phyloP scores from a whole-genome alignment of 1,140 invertebrate genomes.

The Marisa cornuarietis region DNA sequence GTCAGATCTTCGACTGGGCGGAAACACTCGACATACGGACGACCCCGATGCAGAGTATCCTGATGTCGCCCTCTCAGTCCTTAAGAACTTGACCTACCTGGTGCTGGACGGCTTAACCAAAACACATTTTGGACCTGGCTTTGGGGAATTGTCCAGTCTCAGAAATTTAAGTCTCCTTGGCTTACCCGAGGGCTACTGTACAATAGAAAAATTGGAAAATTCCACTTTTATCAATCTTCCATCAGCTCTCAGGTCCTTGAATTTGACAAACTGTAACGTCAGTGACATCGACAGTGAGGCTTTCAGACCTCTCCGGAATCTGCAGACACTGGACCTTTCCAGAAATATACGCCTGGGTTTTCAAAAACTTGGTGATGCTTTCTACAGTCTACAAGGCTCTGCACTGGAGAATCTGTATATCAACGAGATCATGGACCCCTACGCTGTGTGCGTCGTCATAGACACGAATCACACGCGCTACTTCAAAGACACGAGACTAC shows the following conservation, averaged over 20 bases:
- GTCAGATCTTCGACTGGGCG: not conserved
- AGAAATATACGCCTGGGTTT: slow-evolving; percentile 20
- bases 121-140: slow-evolving; percentile 3
- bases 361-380: slow-evolving; percentile 4
- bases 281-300: slow-evolving; percentile 12
- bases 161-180: not conserved
- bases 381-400: slow-evolving; percentile 26
- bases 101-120: slow-evolving; percentile 8
- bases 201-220: not conserved
- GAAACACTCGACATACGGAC: not conserved
- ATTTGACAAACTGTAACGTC: slow-evolving; percentile 31
- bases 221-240: not conserved
- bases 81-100: not conserved
- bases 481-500: slow-evolving; percentile 26
- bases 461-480: slow-evolving; percentile 11
- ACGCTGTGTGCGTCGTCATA: slow-evolving; percentile 11
- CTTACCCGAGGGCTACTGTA: not conserved
- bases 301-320: slow-evolving; percentile 8
- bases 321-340: slow-evolving; percentile 30
- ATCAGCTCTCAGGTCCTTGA: slow-evolving; percentile 12
- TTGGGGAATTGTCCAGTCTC: not conserved
- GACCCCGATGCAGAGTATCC: not conserved
- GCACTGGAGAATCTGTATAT: slow-evolving; percentile 10
- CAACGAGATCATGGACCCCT: slow-evolving; percentile 11
- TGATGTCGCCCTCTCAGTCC: not conserved